Conservation (phyloP, 37 sponge, comb jelly and placozoan species). For the Chondrosia reniformis region DNA sequence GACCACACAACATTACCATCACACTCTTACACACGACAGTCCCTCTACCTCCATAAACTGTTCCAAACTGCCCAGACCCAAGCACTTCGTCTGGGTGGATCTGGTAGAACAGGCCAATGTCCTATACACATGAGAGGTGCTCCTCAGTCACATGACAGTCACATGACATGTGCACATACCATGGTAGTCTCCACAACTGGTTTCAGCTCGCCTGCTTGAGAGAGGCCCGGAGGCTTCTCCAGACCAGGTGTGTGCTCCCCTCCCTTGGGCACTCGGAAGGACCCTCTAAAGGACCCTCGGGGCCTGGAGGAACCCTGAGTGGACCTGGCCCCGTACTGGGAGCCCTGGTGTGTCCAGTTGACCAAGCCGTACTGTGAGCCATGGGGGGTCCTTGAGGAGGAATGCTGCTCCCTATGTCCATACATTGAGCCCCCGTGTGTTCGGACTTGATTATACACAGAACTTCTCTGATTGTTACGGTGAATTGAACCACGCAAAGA, state of each 20-base stretch:
- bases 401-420: too few relatives aligned
- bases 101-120: constrained; percentile 92
- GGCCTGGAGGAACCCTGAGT: constrained; percentile 6
- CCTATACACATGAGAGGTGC: constrained; percentile 25
- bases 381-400: too few relatives aligned
- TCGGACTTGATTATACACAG: neutral
- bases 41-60: constrained; percentile 90
- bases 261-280: constrained; percentile 74
- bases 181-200: constrained; percentile 72
- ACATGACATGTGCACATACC: constrained; percentile 17
- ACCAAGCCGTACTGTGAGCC: neutral
- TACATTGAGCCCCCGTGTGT: constrained; percentile 2
- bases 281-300: constrained; percentile 57
- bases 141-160: neutral
- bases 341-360: constrained; percentile 7
- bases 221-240: constrained; percentile 31
- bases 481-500: constrained; percentile 19
- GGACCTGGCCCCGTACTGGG: neutral
- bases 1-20: neutral
- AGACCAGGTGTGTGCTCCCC: constrained; percentile 6
- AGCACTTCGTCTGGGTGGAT: constrained; percentile 89
- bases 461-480: neutral
- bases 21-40: constrained; percentile 21
- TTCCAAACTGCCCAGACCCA: constrained; percentile 99
- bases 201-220: constrained; percentile 23